Base-by-base conservation (phyloP, 2,888 invertebrate species). In the Amorpha juglandis region DNA sequence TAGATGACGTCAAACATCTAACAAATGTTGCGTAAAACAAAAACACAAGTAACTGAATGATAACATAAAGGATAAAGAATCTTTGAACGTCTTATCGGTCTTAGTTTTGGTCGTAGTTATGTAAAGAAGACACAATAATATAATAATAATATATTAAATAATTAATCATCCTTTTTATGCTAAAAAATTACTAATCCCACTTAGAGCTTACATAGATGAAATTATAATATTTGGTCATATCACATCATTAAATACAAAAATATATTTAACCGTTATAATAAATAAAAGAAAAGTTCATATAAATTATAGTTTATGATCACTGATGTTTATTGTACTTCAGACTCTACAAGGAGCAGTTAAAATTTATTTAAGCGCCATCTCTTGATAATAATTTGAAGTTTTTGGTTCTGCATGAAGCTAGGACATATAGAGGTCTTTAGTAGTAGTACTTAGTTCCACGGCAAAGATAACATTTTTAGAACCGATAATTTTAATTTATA, bases 1-100 rank as follows among this genome's bases (percentile, higher is more conserved):
- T 38, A 38, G 55, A 55, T 58, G 58, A 58, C 58, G 58, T 58
- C 58, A 58, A 42, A 19, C 58, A 16, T 11, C 3, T 42, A 58
- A 42, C 19, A 8, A 42, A 38, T 42, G 19, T 19, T 27, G 27
- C 27, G 12, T 42, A 12, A 11, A 58, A 58, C 12, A 52, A 21
- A 51, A 58, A 58, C 42, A 16, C 55, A 58, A 35, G n/a, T 16
- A 58, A 58, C 42, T 35, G 55, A 55, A 58, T 19, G 6, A 42
- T 19, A 42, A 35, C 14, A n/a, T n/a, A 33, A n/a, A 33, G 42
- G 12, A 42, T 58, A 58, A 19, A 42, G 19, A 58, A 58, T 19
- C 19, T 58, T 58, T 38, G 42, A 11, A 38, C 16, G 55, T 55
- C 9, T 16, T 7, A 9, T 27, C 27, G 27, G n/a, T n/a, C n/a